Conservation (phyloP, 1,140 invertebrate genomes). For the Dufourea novaeangliae region DNA sequence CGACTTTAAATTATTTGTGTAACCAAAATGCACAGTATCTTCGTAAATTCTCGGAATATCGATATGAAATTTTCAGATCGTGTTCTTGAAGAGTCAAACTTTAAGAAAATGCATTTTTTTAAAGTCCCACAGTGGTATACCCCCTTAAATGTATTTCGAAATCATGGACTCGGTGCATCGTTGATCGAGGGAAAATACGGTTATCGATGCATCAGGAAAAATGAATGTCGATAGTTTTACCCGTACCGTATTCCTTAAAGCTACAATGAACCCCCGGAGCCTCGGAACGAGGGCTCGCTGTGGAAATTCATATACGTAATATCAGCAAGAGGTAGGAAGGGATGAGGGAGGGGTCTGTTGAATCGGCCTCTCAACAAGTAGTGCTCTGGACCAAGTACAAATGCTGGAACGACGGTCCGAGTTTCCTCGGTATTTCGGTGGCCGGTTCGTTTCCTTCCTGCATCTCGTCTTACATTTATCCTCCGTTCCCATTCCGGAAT, state of each 20-base stretch:
- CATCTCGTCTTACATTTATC: conserved; percentile 65
- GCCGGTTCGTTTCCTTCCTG: conserved; percentile 63
- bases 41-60: too few species aligned
- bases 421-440: conserved; percentile 52
- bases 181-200: neutral
- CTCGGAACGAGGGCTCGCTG: neutral
- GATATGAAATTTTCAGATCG: too few species aligned
- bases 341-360: conserved; percentile 17
- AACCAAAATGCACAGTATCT: too few species aligned
- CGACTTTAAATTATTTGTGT: too few species aligned
- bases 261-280: neutral
- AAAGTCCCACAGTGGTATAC: too few species aligned
- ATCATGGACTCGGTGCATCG: neutral
- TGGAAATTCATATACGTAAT: conserved; percentile 58
- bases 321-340: too few species aligned
- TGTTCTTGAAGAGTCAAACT: too few species aligned
- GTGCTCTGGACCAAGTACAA: conserved; percentile 12
- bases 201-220: neutral
- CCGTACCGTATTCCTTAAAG: neutral
- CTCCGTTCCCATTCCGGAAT: conserved; percentile 54
- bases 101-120: too few species aligned
- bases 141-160: too few species aligned
- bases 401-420: conserved; percentile 29
- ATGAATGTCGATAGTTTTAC: neutral
- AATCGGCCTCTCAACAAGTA: conserved; percentile 54